A percentile compares a stretch with the other conserved stretches of the same genome.
Evolutionary conservation across 2,797 vertebrate genomes (phyloP).

Genomic region (Sebastes hubbsi): DNA sequence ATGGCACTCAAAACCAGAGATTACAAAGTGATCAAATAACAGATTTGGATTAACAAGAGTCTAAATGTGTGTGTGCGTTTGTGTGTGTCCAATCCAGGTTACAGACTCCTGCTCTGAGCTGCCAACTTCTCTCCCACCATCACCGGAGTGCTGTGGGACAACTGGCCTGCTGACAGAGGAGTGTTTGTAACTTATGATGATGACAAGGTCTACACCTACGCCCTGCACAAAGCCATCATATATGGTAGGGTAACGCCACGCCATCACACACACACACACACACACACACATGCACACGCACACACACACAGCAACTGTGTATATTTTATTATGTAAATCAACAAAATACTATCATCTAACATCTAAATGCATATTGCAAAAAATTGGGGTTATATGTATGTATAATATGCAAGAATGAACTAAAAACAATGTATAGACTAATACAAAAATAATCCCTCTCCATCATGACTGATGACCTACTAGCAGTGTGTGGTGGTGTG

Average conservation of each 20-base stretch:
- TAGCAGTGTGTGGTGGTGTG: no score
- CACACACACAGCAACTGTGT: not conserved
- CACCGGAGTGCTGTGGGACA: constrained; percentile 96
- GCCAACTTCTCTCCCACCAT: constrained; percentile 92
- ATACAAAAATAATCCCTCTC: no score
- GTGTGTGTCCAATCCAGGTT: constrained; percentile 74
- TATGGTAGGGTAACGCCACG: constrained; percentile 83
- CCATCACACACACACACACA: not conserved
- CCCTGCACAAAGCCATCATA: constrained; percentile 93
- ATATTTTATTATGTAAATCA: not conserved
- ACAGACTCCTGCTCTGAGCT: constrained; percentile 89
- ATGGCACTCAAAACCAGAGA: not conserved
- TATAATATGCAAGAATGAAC: no score
- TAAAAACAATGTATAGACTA: no score
- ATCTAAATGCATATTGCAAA: not conserved
- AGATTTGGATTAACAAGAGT: not conserved
- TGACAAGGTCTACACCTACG: constrained; percentile 93
- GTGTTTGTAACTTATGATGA: constrained; percentile 93
- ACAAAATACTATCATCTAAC: not conserved
- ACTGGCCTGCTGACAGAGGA: constrained; percentile 91
- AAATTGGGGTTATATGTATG: not conserved
- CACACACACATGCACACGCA: not conserved
- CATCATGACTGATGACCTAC: no score
- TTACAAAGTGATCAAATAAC: not conserved
- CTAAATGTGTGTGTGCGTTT: not conserved